A percentile compares a stretch with the other conserved stretches of the same genome.
These are phyloP conservation scores for Podarcis cretensis DNA, from an alignment of 2,113 vertebrate genomes.

Conservation along the genomic window DNA sequence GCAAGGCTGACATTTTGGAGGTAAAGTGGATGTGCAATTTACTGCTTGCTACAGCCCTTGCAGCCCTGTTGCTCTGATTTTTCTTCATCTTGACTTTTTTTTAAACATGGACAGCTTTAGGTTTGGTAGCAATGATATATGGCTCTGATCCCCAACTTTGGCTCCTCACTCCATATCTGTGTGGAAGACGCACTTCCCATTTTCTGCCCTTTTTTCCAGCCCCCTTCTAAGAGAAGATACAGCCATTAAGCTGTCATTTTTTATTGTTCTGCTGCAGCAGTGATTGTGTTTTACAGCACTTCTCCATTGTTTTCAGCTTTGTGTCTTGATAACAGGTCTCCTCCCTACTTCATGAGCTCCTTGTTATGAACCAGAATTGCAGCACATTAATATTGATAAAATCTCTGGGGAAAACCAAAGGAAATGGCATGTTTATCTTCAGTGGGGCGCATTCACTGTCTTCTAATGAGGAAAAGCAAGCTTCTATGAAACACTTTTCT, in stretches of 20 bases:
- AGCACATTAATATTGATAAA: slow-evolving; percentile 5
- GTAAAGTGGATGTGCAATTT: neutral
- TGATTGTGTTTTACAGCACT: neutral
- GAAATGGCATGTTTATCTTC: neutral
- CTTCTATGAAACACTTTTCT: neutral
- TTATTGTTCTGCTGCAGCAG: neutral
- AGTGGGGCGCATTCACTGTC: neutral
- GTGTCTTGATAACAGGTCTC: neutral
- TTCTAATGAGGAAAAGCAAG: neutral
- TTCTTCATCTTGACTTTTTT: neutral
- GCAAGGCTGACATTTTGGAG: neutral
- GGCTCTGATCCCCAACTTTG: neutral
- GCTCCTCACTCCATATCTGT: neutral
- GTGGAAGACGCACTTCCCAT: neutral
- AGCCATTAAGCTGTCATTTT: neutral
- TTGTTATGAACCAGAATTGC: neutral
- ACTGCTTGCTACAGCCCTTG: neutral
- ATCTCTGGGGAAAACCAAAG: neutral
- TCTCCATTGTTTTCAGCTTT: neutral
- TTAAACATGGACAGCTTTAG: neutral
- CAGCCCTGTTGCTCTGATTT: neutral
- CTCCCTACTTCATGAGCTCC: neutral
- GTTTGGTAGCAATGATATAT: neutral
- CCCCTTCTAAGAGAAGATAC: neutral
- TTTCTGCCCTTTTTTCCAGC: neutral